Percentiles rank a stretch among this genome's conserved stretches.
Conservation (phyloP, 2,797 vertebrate species). For the Emydoidea blandingii region DNA sequence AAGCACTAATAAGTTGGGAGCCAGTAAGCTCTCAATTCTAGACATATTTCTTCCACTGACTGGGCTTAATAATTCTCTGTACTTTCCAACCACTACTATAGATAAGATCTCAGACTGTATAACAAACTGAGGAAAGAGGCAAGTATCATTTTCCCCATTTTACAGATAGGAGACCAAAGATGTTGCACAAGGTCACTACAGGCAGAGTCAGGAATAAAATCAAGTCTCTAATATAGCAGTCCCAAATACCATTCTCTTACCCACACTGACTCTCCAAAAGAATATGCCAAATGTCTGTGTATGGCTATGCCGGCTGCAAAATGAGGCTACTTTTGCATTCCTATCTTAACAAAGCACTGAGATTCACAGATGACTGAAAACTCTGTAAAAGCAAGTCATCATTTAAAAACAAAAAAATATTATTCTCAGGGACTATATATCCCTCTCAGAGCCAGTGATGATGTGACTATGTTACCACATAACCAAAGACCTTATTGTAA, state of each 20-base stretch:
- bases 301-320: background rate
- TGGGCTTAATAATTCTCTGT: background rate
- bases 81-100: background rate
- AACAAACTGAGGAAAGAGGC: background rate
- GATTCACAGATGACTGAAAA: background rate
- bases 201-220: accelerated
- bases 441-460: slow-evolving; percentile 27
- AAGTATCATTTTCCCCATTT: background rate
- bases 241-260: background rate
- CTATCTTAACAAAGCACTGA: background rate
- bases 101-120: background rate
- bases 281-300: background rate
- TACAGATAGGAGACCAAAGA: accelerated
- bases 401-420: slow-evolving; percentile 11
- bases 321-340: background rate
- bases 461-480: slow-evolving; percentile 40
- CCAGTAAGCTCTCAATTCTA: background rate
- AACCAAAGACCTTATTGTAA: background rate
- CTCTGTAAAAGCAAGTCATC: background rate
- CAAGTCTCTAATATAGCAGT: background rate
- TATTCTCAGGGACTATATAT: slow-evolving; percentile 20
- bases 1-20: background rate
- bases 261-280: background rate
- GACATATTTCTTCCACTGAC: accelerated
- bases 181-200: background rate